Conservation (phyloP, 2,888 invertebrate species). For the Chromoteleia sp. region DNA sequence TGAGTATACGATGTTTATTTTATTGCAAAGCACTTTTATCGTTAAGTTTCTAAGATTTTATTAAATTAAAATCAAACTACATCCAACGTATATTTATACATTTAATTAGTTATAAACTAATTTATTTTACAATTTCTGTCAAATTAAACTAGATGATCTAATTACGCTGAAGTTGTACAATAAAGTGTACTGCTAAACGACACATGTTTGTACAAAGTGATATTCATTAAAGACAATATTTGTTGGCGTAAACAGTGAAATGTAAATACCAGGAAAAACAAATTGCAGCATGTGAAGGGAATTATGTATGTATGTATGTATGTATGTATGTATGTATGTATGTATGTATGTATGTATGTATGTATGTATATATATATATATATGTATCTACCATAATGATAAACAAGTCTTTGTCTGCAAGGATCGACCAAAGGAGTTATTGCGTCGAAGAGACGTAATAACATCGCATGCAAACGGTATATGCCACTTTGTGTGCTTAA, state of each 20-base stretch:
- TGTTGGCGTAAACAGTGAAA: neutral
- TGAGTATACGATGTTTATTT: conserved; percentile 19
- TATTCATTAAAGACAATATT: conserved; percentile 26
- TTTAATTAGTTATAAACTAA: too few relatives aligned
- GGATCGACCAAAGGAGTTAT: conserved; percentile 38
- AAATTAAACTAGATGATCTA: neutral
- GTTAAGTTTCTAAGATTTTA: too few relatives aligned
- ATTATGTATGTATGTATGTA: conserved; percentile 46
- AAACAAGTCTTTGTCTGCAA: conserved; percentile 37
- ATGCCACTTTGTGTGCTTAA: conserved; percentile 44
- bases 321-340: too few relatives aligned
- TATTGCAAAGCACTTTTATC: too few relatives aligned
- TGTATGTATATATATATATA: conserved; percentile 50
- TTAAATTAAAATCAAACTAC: too few relatives aligned
- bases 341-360: conserved; percentile 49
- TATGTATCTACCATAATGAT: conserved; percentile 51
- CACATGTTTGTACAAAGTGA: neutral
- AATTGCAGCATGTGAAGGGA: conserved; percentile 26
- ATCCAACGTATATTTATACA: too few relatives aligned
- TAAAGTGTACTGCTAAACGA: neutral
- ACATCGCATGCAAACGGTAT: conserved; percentile 19
- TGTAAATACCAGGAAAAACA: conserved; percentile 31
- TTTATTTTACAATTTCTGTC: too few relatives aligned
- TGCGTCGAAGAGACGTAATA: conserved; percentile 57
- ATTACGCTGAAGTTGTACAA: conserved; percentile 5